Base-by-base conservation (phyloP, 2,797 vertebrate species). In the Cossypha heuglini region DNA sequence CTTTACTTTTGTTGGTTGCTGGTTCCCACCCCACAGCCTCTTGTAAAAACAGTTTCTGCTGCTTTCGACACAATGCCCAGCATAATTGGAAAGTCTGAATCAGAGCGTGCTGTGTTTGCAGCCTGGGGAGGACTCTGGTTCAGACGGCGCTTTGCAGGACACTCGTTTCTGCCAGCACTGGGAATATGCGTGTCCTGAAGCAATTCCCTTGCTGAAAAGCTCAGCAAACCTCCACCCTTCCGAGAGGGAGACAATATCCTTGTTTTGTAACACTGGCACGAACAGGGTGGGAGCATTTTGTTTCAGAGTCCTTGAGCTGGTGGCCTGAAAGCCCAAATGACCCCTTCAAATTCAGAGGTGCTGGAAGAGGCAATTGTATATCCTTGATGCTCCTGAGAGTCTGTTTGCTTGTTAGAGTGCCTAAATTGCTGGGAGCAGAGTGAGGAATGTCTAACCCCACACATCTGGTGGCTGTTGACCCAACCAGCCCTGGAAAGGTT, bases 1-100 rank as follows among this genome's bases (percentile, higher is more conserved):
- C 87, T 89, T 87, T 66, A 43, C 54, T 96, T 95, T 62, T 86
- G 31, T 69, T 85, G 52, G 42, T 64, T 91, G 92, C 68, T 77
- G 2, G 83, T 93, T 93, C 84, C 64, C 80, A 84, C 79, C 66
- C 86, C 55, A 16, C 43, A 82, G 84, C 75, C 54, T 69, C 75
- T 63, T 33, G 35, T 77, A 61, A 64, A 74, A 93, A 67, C 79
- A 73, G 59, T 88, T 71, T 79, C 61, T 87, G 89, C 85, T 68
- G 84, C 64, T 92, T 49, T 87, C 11, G 0, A 92, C 90, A 89
- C 88, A 91, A 77, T 82, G 81, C 77, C 69, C 57, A 10, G 69
- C 54, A 2, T n/a, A 74, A 61, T 1, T 71, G 93, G 92, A 89
- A 86, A 85, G 84, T 69, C 88, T 93, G 92, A 93, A 86, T 79